Evolutionary conservation across 1,140 invertebrate species (phyloP), one percentile per base, ranked within the genome.

Genomic region (Eriosoma lanigerum): DNA sequence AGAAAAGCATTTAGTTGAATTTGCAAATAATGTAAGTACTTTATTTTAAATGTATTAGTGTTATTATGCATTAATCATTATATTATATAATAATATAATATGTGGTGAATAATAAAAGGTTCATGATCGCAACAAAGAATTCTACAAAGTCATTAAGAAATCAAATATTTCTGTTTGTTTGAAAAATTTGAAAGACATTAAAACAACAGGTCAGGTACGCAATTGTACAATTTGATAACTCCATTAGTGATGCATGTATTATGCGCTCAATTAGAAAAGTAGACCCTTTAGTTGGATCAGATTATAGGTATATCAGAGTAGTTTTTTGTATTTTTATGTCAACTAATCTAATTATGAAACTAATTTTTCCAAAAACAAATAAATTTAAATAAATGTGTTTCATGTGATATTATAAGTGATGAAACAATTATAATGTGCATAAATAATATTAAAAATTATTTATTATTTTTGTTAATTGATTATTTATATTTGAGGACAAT

Each of bases 141-240:
- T 78, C 56, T 78, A 48, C 75, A 78, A 78, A 21, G 58, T 78
- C 38, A 78, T 78, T 78, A 78, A 62, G 75, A 78, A 78, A 58
- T 48, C 75, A 44, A 58, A 78, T 10, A 26, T 78, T 46, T 48
- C 75, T 62, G 21, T 78, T 62, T 78, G 75, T 48, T 78, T 78
- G 38, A 58, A 76, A 38, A 60, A 44, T 54, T 56, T 75, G 72
- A 76, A 58, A 58, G 73, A 78, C 17, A 29, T 78, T 46, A 78
- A 48, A 48, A 46, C 75, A 46, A 46, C 54, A 19, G 75, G 75
- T 60, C 75, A 78, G 75, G 75, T 78, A 78, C n/a, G 75, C 75
- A 24, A n/a, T 19, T 60, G 32, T 78, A 44, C 38, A 32, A 78
- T 62, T 62, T 58, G 26, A 26, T 46, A 58, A 60, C 12, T 76